These are phyloP conservation scores for Vulpes lagopus DNA, from an alignment of 2,113 vertebrate genomes.

Conservation along the genomic window DNA sequence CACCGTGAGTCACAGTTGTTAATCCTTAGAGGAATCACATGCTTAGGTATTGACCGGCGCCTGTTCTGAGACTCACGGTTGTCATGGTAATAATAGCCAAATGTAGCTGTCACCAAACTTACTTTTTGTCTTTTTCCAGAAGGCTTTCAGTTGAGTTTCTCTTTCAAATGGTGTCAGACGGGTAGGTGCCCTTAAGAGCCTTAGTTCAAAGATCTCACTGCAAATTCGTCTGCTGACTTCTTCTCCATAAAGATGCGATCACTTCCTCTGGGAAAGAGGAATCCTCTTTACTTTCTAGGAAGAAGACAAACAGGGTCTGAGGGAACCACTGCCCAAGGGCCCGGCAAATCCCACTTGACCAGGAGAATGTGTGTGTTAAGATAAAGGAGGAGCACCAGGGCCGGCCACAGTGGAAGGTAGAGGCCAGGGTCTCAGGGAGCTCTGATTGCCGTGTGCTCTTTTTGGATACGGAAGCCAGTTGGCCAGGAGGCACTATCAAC, in stretches of 20 bases:
- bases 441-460: background rate
- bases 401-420: background rate
- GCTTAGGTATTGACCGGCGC: background rate
- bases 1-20: background rate
- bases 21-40: background rate
- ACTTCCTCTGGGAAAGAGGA: background rate
- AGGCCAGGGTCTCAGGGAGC: background rate
- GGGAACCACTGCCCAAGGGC: background rate
- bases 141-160: background rate
- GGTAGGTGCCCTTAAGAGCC: background rate
- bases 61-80: background rate
- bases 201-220: background rate
- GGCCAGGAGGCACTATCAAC: background rate
- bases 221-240: background rate
- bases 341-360: background rate
- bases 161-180: slow-evolving; percentile 34
- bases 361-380: background rate
- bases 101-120: background rate
- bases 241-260: background rate
- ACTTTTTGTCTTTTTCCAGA: background rate
- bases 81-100: background rate
- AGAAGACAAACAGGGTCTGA: background rate
- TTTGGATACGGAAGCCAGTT: background rate
- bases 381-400: background rate
- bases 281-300: background rate